Percentiles rank a stretch among this genome's conserved stretches.
phyloP scores from a whole-genome alignment of 1,140 invertebrate species.

The Homalodisca vitripennis region DNA sequence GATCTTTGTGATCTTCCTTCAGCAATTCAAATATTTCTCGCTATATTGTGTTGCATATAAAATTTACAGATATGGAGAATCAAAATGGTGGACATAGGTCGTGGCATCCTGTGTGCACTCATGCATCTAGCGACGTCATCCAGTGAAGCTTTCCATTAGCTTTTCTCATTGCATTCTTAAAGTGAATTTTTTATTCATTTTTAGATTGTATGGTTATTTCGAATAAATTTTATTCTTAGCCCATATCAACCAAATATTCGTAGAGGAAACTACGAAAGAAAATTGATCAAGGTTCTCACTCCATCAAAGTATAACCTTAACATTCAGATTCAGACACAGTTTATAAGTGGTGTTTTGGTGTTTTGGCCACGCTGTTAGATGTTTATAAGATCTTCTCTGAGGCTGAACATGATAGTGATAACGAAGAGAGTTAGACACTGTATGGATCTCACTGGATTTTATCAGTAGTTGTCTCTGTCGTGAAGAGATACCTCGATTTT shows the following conservation, averaged over 20 bases:
- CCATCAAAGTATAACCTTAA: constrained; percentile 44
- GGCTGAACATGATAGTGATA: constrained; percentile 52
- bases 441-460: constrained; percentile 50
- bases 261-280: constrained; percentile 43
- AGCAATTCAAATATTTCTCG: constrained; percentile 35
- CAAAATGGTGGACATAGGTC: constrained; percentile 47
- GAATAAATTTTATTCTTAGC: constrained; percentile 48
- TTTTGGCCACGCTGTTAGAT: constrained; percentile 13
- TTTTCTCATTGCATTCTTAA: constrained; percentile 44
- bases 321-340: constrained; percentile 40
- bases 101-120: constrained; percentile 51
- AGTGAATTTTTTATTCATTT: constrained; percentile 50
- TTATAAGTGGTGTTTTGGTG: constrained; percentile 32
- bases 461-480: constrained; percentile 36
- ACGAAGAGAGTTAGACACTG: constrained; percentile 49
- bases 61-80: constrained; percentile 40
- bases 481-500: constrained; percentile 42
- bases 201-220: constrained; percentile 49
- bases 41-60: constrained; percentile 40
- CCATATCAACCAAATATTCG: constrained; percentile 52
- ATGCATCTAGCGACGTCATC: constrained; percentile 49
- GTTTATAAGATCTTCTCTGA: constrained; percentile 45
- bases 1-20: background rate
- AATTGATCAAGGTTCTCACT: constrained; percentile 38
- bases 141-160: constrained; percentile 41